Base-by-base conservation (phyloP, 2,888 invertebrate species). In the Philaethria dido region DNA sequence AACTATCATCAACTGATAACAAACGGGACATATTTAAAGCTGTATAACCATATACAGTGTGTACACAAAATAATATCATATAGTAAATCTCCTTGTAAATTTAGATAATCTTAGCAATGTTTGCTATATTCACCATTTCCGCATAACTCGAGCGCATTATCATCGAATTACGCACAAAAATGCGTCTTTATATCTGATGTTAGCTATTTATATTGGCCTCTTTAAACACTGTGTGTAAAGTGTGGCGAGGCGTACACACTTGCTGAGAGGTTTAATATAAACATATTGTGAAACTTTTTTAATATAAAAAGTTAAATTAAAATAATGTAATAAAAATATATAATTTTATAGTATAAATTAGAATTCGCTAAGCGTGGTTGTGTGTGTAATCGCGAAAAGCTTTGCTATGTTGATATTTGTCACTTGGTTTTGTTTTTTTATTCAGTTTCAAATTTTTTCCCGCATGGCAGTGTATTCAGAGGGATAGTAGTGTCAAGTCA, bases 41-140 rank as follows among this genome's bases (percentile, higher is more conserved):
- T 16, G 14, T 52, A 29, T 4, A 52, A 29, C 8, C 0, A 52
- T 9, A 52, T 52, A 25, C n/a, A 25, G 13, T 39, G 0, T 14
- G 36, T 20, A 39, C 6, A 45, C 8, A 16, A 39, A 57, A 57
- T 47, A 64, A 36, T 57, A 45, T 13, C 9, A 18, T 22, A 47
- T 48, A 39, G 29, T 42, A 33, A 20, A 22, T 33, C 16, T 13
- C 33, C 14, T 29, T 45, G 57, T 71, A 70, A 66, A 66, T 47
- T 62, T 62, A 42, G 54, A 68, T 68, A 57, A 69, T 62, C 67
- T 18, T 22, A 60, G 3, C 45, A 29, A 60, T 73, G 75, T 74
- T 74, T 73, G 70, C 68, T 52, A 14, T 62, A 59, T 54, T 25
- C 22, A 44, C 70, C 48, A 55, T 69, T 72, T 74, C 72, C 75